Evolutionary conservation across 2,888 invertebrate species (phyloP).

Genomic region (Salticus scenicus): DNA sequence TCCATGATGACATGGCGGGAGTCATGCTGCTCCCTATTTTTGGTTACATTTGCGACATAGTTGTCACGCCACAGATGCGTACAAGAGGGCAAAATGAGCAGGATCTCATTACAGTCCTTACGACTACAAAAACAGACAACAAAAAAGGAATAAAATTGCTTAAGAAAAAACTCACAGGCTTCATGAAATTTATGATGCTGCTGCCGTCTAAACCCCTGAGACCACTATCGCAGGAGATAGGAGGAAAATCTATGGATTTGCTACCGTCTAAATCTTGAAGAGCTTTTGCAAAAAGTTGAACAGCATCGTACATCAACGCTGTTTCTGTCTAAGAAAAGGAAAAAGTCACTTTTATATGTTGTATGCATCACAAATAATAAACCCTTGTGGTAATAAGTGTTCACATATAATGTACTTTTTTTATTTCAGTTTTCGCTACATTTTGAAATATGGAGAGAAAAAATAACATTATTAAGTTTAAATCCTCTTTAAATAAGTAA

Average conservation of each 20-base stretch:
- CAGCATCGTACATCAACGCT: conserved; percentile 96
- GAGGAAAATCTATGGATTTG: conserved; percentile 72
- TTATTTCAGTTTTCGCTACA: no score
- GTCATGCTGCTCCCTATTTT: conserved; percentile 1
- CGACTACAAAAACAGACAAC: not conserved
- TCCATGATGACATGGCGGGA: not conserved
- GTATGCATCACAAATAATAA: not conserved
- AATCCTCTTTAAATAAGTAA: no score
- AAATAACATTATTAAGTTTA: no score
- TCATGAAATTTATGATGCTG: conserved; percentile 96
- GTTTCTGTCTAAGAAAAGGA: conserved; percentile 87
- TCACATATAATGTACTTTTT: no score
- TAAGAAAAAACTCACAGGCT: conserved; percentile 82
- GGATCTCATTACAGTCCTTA: not conserved
- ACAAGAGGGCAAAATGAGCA: not conserved
- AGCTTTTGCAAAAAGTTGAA: conserved; percentile 93
- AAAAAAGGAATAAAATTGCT: not conserved
- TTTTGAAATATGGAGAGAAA: no score
- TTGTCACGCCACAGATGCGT: not conserved
- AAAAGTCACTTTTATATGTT: conserved; percentile 20
- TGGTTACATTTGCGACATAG: not conserved
- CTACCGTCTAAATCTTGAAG: conserved; percentile 92
- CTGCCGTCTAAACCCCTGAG: conserved; percentile 90
- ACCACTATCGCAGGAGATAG: conserved; percentile 72
- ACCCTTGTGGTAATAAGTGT: not conserved